Conservation (phyloP, 2,888 invertebrate genomes). For the Athalia rosae region DNA sequence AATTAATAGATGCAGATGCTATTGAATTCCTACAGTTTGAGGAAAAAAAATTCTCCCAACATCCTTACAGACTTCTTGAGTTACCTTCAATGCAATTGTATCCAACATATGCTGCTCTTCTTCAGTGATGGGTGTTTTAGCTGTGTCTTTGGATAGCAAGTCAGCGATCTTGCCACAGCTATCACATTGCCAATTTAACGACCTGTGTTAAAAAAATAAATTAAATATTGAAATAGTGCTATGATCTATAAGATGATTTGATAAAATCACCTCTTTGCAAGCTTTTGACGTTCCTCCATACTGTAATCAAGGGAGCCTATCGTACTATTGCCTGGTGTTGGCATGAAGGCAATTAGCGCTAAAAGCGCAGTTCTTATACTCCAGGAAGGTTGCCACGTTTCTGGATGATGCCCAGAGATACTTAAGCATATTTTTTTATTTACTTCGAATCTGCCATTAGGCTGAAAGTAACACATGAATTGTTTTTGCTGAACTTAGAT, state of each 20-base stretch:
- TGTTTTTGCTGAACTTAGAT: background rate
- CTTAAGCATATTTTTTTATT: constrained; percentile 97
- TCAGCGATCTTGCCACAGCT: constrained; percentile 78
- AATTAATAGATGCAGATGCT: background rate
- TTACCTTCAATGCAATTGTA: constrained; percentile 76
- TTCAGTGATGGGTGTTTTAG: constrained; percentile 73
- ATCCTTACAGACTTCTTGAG: too few relatives aligned
- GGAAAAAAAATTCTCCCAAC: too few relatives aligned
- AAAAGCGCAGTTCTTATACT: constrained; percentile 94
- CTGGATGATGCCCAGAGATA: constrained; percentile 97
- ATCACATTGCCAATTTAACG: constrained; percentile 79
- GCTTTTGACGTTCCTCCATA: constrained; percentile 85
- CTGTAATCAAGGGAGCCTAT: constrained; percentile 94
- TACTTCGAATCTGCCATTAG: constrained; percentile 94
- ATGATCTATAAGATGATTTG: constrained; percentile 38
- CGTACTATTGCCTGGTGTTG: constrained; percentile 91
- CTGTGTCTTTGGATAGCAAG: constrained; percentile 73
- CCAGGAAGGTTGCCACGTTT: constrained; percentile 98
- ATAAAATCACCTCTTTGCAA: constrained; percentile 83
- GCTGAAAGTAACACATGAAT: constrained; percentile 75
- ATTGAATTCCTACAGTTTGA: background rate
- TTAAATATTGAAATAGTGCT: background rate
- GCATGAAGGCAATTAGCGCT: constrained; percentile 96
- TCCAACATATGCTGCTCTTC: constrained; percentile 76
- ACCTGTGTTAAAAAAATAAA: constrained; percentile 70